Percentiles rank a stretch among this genome's conserved stretches.
phyloP scores from a whole-genome alignment of 2,113 vertebrate genomes.

The Pomatorhinus ruficollis region DNA sequence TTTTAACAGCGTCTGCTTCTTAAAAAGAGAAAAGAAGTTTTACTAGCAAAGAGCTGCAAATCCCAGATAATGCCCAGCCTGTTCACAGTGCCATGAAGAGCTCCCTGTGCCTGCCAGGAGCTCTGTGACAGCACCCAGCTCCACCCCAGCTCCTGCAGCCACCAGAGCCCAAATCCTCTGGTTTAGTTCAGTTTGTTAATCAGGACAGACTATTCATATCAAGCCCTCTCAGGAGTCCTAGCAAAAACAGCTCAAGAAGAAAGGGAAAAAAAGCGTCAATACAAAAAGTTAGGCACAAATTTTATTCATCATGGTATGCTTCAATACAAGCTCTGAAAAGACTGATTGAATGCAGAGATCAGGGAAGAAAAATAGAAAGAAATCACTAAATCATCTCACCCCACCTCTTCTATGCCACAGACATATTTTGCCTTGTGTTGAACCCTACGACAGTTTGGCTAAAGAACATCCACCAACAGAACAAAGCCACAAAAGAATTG shows the following conservation, averaged over 20 bases:
- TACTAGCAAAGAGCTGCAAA: neutral
- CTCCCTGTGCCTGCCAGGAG: neutral
- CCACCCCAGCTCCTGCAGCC: neutral
- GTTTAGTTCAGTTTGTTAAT: neutral
- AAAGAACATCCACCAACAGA: neutral
- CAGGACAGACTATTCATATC: neutral
- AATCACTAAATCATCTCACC: neutral
- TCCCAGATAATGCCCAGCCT: neutral
- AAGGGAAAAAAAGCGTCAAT: neutral
- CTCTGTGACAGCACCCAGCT: accelerated
- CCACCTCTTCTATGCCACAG: neutral
- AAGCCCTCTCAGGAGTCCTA: neutral
- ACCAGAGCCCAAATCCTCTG: neutral
- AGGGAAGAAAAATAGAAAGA: neutral
- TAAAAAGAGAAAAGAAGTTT: neutral
- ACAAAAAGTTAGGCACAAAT: neutral
- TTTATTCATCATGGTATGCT: neutral
- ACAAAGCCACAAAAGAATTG: neutral
- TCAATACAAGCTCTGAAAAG: neutral
- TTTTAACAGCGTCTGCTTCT: neutral
- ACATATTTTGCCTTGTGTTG: neutral
- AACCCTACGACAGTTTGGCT: accelerated
- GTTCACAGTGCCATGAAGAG: neutral
- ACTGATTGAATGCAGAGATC: neutral
- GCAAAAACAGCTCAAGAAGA: neutral